These are phyloP conservation scores for Petrolisthes cinctipes DNA, from an alignment of 2,888 invertebrate species.

Conservation along the genomic window DNA sequence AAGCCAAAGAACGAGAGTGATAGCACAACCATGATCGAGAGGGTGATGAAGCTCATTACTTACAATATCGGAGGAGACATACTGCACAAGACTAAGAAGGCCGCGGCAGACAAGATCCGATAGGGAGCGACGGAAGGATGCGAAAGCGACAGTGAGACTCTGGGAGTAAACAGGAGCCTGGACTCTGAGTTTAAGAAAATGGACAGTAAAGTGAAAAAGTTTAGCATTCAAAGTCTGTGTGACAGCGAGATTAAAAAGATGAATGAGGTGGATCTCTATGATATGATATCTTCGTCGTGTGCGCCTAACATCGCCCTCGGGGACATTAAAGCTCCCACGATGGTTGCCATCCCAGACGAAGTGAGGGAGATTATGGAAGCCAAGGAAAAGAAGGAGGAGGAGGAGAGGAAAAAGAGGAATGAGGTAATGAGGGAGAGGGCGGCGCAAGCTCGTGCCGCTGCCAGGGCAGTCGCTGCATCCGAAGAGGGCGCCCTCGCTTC, in stretches of 20 bases:
- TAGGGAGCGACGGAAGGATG: not conserved
- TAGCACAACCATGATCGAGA: too few species aligned
- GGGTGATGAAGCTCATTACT: too few species aligned
- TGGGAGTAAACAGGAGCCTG: too few species aligned
- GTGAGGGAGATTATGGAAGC: not conserved
- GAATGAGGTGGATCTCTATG: not conserved
- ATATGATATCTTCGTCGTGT: not conserved
- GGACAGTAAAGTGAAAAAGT: not conserved
- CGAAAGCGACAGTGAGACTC: not conserved
- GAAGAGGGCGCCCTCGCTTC: too few species aligned
- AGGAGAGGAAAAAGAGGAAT: not conserved
- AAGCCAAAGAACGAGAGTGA: not conserved
- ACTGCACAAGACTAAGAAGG: not conserved
- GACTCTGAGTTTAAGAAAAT: not conserved
- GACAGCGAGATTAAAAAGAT: not conserved
- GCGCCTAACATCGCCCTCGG: not conserved
- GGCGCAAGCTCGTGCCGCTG: not conserved
- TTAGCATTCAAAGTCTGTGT: not conserved
- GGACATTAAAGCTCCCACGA: not conserved
- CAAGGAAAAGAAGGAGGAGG: not conserved
- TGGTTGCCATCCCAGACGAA: not conserved
- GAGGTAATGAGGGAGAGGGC: not conserved
- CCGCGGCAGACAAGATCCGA: not conserved
- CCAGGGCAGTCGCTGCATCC: too few species aligned
- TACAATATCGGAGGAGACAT: not conserved